Evolutionary conservation across 2,797 vertebrate genomes (phyloP).

Genomic region (Sarcoramphus papa): DNA sequence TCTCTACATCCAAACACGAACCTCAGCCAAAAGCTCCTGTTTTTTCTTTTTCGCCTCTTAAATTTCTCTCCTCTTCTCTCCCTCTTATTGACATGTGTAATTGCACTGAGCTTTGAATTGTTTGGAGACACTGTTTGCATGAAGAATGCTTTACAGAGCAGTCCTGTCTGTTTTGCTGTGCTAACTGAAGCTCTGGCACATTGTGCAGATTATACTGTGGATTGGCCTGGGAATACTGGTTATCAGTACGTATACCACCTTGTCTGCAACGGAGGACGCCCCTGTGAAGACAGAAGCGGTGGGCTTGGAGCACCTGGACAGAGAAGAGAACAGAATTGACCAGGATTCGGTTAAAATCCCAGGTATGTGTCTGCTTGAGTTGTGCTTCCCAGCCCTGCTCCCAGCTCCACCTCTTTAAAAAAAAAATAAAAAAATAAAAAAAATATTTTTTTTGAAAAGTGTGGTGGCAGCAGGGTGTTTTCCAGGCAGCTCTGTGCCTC

Average conservation of each 20-base stretch:
- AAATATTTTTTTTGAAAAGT: accelerated
- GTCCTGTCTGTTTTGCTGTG: not conserved
- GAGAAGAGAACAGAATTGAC: constrained; percentile 1
- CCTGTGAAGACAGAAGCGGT: constrained; percentile 58
- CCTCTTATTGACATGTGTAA: not conserved
- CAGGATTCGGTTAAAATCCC: constrained; percentile 68
- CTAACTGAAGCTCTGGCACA: not conserved
- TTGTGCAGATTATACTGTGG: constrained; percentile 85
- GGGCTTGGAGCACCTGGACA: constrained; percentile 8
- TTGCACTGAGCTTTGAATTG: not conserved
- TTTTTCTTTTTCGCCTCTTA: not conserved
- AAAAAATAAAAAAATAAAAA: too few species aligned
- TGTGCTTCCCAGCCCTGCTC: not conserved
- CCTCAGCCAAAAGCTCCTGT: not conserved
- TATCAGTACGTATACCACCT: constrained; percentile 90
- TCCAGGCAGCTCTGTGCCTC: not conserved
- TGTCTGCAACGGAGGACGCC: constrained; percentile 79
- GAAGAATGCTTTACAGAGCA: not conserved
- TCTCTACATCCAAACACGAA: not conserved
- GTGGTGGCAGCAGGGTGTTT: not conserved
- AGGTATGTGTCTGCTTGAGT: constrained; percentile 68
- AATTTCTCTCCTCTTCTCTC: not conserved
- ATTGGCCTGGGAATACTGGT: constrained; percentile 93
- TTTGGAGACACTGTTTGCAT: not conserved
- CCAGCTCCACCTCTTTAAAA: not conserved